These are phyloP conservation scores for Vulpes lagopus DNA, from an alignment of 2,113 vertebrate species.

Conservation along the genomic window DNA sequence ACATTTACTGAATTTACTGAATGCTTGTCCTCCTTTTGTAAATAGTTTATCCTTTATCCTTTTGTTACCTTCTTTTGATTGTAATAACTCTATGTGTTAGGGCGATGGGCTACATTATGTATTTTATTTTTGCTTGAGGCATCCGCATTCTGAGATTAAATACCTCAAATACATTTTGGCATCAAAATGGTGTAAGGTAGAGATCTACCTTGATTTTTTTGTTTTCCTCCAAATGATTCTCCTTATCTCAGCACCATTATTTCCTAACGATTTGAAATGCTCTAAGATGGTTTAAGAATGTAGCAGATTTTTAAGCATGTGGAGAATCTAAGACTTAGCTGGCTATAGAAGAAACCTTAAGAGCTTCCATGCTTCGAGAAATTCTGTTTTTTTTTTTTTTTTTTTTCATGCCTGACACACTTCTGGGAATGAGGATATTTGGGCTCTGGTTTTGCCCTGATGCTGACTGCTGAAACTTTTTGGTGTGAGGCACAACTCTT, in stretches of 20 bases:
- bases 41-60: conserved; percentile 10
- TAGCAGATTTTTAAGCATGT: not conserved
- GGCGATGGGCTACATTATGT: not conserved
- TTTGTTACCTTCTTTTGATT: conserved; percentile 2
- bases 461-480: conserved; percentile 17
- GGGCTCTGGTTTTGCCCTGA: not conserved
- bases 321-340: not conserved
- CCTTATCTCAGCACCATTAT: conserved; percentile 29
- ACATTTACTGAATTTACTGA: not conserved
- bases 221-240: not conserved
- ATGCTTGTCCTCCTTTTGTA: not conserved
- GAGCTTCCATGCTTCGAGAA: not conserved
- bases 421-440: not conserved
- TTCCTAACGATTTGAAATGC: conserved; percentile 42
- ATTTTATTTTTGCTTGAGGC: conserved; percentile 1
- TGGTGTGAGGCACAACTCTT: not conserved
- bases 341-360: not conserved
- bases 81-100: not conserved
- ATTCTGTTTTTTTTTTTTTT: not conserved
- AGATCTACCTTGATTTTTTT: not conserved
- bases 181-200: not conserved
- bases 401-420: not conserved
- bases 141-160: conserved; percentile 16
- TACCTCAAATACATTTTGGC: conserved; percentile 41
- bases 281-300: not conserved